Evolutionary conservation across 1,140 invertebrate species (phyloP), one percentile per base, ranked within the genome.

Genomic region (Polypedilum pembai): DNA sequence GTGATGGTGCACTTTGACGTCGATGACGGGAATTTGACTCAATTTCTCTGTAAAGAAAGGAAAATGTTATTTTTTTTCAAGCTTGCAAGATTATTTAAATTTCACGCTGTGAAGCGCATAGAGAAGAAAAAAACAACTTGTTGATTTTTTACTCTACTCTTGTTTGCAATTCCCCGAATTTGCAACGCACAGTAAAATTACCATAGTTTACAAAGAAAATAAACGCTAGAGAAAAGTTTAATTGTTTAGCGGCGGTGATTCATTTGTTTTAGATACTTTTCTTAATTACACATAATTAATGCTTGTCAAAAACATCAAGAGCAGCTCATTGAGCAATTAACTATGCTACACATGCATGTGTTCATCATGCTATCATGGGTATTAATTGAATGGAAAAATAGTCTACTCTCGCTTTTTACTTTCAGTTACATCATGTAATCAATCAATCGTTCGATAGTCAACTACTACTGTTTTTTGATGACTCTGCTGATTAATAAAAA

Each of bases 1-100:
- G 41, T 40, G 45, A 45, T n/a, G 74, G 74, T 66, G 40, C 74
- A 74, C 74, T 74, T 65, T 74, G 74, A 12, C 74, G 74, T n/a
- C 74, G 40, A 63, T 74, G 65, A 7, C 65, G 15, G 7, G 65
- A 18, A 18, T n/a, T 69, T 18, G 65, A 69, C 17, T 69, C 65
- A 21, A 69, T 69, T 69, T 69, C 65, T 21, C 65, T 69, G 45
- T 56, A 12, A 4, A n/a, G 10, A n/a, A 4, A 15, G 45, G n/a
- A 56, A 45, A 45, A 45, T 45, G 45, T 15, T 15, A 56, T n/a
- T 15, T 56, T 12, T 8, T 56, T 56, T 56, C 4, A 56, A 56
- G n/a, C 12, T 56, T 56, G 4, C 15, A 8, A 12, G 12, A 56
- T 56, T 56, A 56, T 56, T 56, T 56, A 56, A 56, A 56, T 56